Base-by-base conservation (phyloP, 2,888 invertebrate genomes). In the Apotomis turbidana region DNA sequence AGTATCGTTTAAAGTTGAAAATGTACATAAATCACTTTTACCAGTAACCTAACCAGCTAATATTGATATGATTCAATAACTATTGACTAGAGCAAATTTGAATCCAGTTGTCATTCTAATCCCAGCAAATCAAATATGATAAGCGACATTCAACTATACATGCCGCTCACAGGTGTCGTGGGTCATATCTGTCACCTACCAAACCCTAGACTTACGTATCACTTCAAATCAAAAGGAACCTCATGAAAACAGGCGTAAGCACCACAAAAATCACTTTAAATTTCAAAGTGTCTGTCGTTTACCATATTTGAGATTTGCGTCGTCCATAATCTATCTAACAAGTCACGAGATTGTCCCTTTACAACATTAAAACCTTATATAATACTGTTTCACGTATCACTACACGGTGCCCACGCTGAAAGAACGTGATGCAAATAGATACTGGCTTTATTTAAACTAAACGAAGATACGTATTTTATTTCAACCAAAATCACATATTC, bases 1-100 rank as follows among this genome's bases (percentile, higher is more conserved):
- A 66, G 44, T 66, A 57, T 67, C 71, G 52, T 51, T 57, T 51
- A 51, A 66, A 57, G 51, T 68, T 62, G 51, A 68, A 71, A 68
- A 71, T 64, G 63, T 67, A 62, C 66, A 60, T 61, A 57, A 71
- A 74, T 66, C 51, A 73, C 74, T 68, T 76, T 78, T 80, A 80
- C 58, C 71, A 76, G 77, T 82, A 81, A 72, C 72, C 74, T 79
- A 73, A 83, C 76, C 78, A 80, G 83, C 69, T 88, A 88, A 86
- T 78, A 82, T 85, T 90, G 90, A 91, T 91, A 91, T 91, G 90
- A 87, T 77, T 88, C 76, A 85, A 81, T 83, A 81, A 86, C 87
- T 90, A 90, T 90, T 88, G 88, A 85, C 88, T 88, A 90, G 80
- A 80, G 83, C 83, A 76, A 85, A 80, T 85, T 83, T 83, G 82